Evolutionary conservation across 2,888 invertebrate genomes (phyloP).

Genomic region (Tachystola acroxantha): DNA sequence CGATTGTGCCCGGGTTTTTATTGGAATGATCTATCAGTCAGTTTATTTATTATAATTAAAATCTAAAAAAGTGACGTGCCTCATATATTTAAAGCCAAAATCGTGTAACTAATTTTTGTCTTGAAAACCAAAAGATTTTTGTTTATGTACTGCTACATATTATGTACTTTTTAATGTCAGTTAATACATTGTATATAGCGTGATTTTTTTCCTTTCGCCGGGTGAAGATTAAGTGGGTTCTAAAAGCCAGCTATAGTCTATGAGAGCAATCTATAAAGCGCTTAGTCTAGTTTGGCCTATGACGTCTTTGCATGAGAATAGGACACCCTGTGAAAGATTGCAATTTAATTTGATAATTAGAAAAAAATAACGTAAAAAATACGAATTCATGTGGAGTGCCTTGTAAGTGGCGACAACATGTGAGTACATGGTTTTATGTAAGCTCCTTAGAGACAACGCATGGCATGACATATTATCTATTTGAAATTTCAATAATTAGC

Average conservation of each 20-base stretch:
- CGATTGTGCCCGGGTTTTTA: conserved; percentile 11
- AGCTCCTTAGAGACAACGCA: no score
- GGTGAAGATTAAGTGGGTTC: conserved; percentile 15
- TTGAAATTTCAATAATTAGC: no score
- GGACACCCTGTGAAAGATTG: background rate
- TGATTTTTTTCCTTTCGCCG: conserved; percentile 24
- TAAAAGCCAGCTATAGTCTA: conserved; percentile 16
- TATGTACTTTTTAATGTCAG: conserved; percentile 28
- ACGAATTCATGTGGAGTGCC: no score
- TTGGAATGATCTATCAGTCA: conserved; percentile 38
- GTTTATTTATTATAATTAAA: conserved; percentile 23
- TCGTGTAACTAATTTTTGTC: conserved; percentile 9
- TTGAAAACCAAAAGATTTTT: conserved; percentile 9
- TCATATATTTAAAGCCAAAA: conserved; percentile 12
- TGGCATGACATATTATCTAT: no score
- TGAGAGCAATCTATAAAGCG: conserved; percentile 23
- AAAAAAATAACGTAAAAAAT: no score
- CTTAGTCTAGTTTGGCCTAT: conserved; percentile 50
- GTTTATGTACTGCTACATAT: conserved; percentile 26
- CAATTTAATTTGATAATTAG: no score
- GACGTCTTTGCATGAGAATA: conserved; percentile 8
- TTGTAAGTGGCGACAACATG: no score
- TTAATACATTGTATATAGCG: conserved; percentile 24
- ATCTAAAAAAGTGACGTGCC: conserved; percentile 6
- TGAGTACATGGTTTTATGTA: no score